Evolutionary conservation across 2,797 vertebrate genomes (phyloP), one percentile per base, ranked within the genome.

Genomic region (Phrynocephalus guinanensis): DNA sequence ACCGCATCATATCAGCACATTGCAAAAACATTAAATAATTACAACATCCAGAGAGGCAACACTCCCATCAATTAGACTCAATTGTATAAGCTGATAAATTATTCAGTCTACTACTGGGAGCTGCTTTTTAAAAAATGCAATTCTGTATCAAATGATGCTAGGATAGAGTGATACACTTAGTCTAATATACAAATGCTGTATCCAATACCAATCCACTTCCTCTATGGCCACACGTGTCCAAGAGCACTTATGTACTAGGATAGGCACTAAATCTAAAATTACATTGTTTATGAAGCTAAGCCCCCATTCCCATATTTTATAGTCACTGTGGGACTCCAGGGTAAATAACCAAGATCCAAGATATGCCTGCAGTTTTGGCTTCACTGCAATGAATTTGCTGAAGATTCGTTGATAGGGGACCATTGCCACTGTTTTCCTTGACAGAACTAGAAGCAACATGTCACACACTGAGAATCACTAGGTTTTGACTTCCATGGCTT

Each of bases 71-170:
- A 63, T 87, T 91, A 93, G 90, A 48, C 60, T 83, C 56, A 86
- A n/a, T 66, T 88, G 22, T 80, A 90, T 30, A 79, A 16, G 16
- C 18, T 76, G 60, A 89, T 91, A 89, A 93, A 91, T 90, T 92
- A 91, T 93, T 93, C 89, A 88, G 70, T 87, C 68, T 68, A 30
- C 71, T 87, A 91, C 84, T 86, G 84, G 77, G 44, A 88, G 88
- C 83, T 87, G 86, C 87, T 79, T 77, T 92, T 87, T 82, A 38
- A 33, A 68, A 85, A 93, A 68, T 89, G 85, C 82, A 88, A n/a
- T 88, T 79, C 52, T 86, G 84, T 63, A 63, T 85, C 73, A 82
- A 33, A 80, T 86, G 63, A 60, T 90, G 50, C 67, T 48, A 89
- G 70, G 60, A 72, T 30, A 9, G 10, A 80, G 3, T 24, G 24